Evolutionary conservation across 2,113 vertebrate genomes (phyloP).

Genomic region (Vombatus ursinus): DNA sequence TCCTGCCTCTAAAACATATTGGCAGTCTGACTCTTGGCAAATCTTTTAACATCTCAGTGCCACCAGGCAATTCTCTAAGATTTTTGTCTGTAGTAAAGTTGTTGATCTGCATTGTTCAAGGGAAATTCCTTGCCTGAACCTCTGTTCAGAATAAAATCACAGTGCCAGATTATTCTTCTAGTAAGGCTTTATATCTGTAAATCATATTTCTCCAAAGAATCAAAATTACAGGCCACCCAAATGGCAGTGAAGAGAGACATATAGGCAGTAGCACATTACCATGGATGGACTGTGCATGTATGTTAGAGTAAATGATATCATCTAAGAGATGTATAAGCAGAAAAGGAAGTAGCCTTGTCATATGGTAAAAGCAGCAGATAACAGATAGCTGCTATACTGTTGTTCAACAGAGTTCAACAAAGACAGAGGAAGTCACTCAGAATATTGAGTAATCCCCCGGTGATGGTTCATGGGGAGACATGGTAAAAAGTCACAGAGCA

Average conservation of each 20-base stretch:
- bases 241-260: not conserved
- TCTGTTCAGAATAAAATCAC: not conserved
- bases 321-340: not conserved
- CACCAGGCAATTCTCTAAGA: not conserved
- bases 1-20: not conserved
- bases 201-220: not conserved
- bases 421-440: not conserved
- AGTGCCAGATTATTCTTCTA: not conserved
- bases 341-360: not conserved
- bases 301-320: not conserved
- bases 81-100: not conserved
- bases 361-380: not conserved
- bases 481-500: not conserved
- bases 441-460: not conserved
- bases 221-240: not conserved
- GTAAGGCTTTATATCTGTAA: not conserved
- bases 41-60: not conserved
- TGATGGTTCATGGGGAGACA: not conserved
- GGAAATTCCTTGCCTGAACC: not conserved
- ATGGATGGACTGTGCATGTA: not conserved
- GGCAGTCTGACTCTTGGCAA: not conserved
- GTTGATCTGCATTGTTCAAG: not conserved
- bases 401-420: not conserved
- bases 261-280: not conserved
- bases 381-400: not conserved